phyloP scores from a whole-genome alignment of 1,140 invertebrate genomes.

The Scaptomyza pallida region DNA sequence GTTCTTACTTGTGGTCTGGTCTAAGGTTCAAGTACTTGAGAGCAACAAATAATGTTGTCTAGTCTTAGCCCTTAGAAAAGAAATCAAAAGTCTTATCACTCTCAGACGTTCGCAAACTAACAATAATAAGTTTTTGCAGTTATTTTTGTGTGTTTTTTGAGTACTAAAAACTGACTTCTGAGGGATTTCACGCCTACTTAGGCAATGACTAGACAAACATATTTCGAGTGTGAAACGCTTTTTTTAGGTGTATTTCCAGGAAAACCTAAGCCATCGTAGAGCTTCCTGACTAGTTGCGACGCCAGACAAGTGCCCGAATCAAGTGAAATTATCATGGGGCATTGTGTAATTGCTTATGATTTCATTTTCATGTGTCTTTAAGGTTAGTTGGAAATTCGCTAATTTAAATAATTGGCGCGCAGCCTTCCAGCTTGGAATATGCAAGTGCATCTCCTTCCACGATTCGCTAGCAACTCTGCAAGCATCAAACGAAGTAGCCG shows the following conservation, averaged over 20 bases:
- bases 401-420: not conserved
- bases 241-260: conserved; percentile 9
- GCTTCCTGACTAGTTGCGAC: conserved; percentile 40
- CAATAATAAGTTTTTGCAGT: not conserved
- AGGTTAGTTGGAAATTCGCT: not conserved
- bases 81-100: not conserved
- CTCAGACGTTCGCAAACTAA: not conserved
- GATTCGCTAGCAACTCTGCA: not conserved
- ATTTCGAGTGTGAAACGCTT: conserved; percentile 15
- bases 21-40: conserved; percentile 27
- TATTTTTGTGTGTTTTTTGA: not conserved
- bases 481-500: not conserved
- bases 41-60: conserved; percentile 11
- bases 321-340: not conserved
- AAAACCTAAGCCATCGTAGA: conserved; percentile 6
- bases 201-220: conserved; percentile 10
- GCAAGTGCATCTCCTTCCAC: not conserved
- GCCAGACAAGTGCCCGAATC: conserved; percentile 9
- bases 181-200: too few species aligned
- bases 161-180: too few species aligned
- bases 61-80: conserved; percentile 12
- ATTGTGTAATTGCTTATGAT: not conserved
- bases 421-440: not conserved
- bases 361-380: not conserved
- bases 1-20: not conserved